Evolutionary conservation across 2,113 vertebrate species (phyloP), one percentile per base, ranked within the genome.

Genomic region (Carassius gibelio): DNA sequence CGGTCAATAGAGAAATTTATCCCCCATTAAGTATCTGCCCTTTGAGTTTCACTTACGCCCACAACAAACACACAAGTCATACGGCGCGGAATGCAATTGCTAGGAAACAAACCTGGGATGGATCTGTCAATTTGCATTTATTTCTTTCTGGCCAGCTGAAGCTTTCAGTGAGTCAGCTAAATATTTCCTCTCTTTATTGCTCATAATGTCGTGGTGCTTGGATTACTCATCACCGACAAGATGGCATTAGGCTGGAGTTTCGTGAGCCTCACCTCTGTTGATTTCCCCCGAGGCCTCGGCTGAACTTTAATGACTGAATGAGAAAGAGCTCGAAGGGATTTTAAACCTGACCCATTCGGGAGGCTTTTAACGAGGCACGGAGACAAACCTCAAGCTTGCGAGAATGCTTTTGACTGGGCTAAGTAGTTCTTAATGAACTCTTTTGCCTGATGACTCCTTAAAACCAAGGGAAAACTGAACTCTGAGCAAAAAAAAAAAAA

Each of bases 271-370:
- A 87, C 89, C 87, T 84, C 89, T 88, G 86, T 83, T 93, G 93
- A 94, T 94, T 94, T 92, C 93, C 93, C 93, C 26, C 0, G 86
- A 91, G 92, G 87, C 84, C 61, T n/a, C 19, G 26, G 83, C 84
- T 85, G 90, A 92, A 93, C 90, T 90, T 92, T 94, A 94, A 95
- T 94, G 91, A 93, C 90, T 88, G 59, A 82, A 68, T 23, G 92
- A 88, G 79, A 85, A 83, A 45, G 61, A 34, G 38, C 87, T 87
- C 81, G 38, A 15, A 88, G 88, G 89, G 87, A 69, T 79, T 86
- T 92, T 90, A 75, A 78, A 92, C 89, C 84, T 82, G 81, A 84
- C 83, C 88, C 55, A 88, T 72, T 80, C 61, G 87, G 85, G 0
- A 30, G 87, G 75, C 75, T 84, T 87, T 87, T 85, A 80, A 89